Percentiles rank a stretch among this genome's conserved stretches.
Evolutionary conservation across 1,140 invertebrate genomes (phyloP).

Genomic region (Probaryconus sp.): DNA sequence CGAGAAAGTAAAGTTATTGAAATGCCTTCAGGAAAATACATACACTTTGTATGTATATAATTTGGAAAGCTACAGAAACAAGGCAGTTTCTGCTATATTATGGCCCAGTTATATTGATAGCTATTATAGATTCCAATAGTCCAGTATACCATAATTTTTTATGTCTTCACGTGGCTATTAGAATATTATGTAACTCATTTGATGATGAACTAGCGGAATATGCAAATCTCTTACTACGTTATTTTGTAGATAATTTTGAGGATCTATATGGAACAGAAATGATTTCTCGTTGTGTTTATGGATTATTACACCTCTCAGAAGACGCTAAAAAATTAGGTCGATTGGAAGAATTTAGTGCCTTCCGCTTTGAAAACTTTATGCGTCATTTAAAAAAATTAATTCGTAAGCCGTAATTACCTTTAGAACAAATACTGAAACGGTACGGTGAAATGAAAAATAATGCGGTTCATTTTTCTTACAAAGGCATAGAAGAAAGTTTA

Average conservation of each 20-base stretch:
- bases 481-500: background rate
- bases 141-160: too few relatives aligned
- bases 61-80: too few relatives aligned
- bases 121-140: too few relatives aligned
- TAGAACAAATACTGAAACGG: conserved; percentile 16
- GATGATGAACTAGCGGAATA: background rate
- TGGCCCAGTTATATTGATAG: too few relatives aligned
- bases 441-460: conserved; percentile 9
- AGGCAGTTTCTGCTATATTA: too few relatives aligned
- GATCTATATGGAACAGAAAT: conserved; percentile 18
- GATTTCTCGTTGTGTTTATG: conserved; percentile 5
- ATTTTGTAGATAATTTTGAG: conserved; percentile 18
- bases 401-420: conserved; percentile 15
- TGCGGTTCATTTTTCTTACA: background rate
- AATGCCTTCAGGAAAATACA: too few relatives aligned
- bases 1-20: too few relatives aligned
- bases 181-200: too few relatives aligned
- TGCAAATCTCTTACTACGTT: conserved; percentile 1
- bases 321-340: background rate
- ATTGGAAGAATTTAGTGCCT: conserved; percentile 10
- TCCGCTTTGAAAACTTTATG: conserved; percentile 34
- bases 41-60: too few relatives aligned
- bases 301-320: conserved; percentile 8
- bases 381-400: conserved; percentile 17
- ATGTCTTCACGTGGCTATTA: too few relatives aligned